Conservation (phyloP, 2,888 invertebrate species). For the Lepetodrilus schrolli region DNA sequence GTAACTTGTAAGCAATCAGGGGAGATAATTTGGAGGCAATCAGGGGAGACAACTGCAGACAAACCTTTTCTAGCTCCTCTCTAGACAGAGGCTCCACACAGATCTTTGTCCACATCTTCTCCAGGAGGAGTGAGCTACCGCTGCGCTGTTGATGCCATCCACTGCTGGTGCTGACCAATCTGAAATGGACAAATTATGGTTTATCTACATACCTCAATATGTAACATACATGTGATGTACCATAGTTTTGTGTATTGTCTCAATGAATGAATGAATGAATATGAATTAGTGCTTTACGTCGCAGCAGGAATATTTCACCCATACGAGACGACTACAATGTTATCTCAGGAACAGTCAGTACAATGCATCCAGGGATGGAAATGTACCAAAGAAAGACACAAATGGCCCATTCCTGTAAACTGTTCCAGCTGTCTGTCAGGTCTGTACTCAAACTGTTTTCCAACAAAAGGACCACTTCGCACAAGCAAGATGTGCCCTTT, state of each 20-base stretch:
- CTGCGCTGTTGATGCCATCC: constrained; percentile 78
- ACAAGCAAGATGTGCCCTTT: no score
- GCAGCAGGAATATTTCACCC: no score
- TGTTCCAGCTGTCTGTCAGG: no score
- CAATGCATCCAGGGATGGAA: not conserved
- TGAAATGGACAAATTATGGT: constrained; percentile 75
- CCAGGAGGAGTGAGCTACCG: constrained; percentile 79
- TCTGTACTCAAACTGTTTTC: no score
- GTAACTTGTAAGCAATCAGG: no score
- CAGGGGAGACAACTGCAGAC: no score
- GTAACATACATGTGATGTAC: not conserved
- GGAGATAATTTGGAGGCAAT: not conserved
- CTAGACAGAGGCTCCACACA: constrained; percentile 86
- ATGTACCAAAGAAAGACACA: no score
- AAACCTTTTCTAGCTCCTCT: constrained; percentile 84
- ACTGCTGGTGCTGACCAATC: constrained; percentile 79
- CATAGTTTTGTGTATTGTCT: not conserved
- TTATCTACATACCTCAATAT: no score
- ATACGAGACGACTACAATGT: not conserved
- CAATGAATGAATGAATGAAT: not conserved
- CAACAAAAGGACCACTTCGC: no score
- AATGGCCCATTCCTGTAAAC: no score
- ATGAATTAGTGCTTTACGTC: no score
- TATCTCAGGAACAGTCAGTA: not conserved
- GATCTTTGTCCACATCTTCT: constrained; percentile 88